Evolutionary conservation across 2,888 invertebrate genomes (phyloP), one percentile per base, ranked within the genome.

Genomic region (Acronicta aceris): DNA sequence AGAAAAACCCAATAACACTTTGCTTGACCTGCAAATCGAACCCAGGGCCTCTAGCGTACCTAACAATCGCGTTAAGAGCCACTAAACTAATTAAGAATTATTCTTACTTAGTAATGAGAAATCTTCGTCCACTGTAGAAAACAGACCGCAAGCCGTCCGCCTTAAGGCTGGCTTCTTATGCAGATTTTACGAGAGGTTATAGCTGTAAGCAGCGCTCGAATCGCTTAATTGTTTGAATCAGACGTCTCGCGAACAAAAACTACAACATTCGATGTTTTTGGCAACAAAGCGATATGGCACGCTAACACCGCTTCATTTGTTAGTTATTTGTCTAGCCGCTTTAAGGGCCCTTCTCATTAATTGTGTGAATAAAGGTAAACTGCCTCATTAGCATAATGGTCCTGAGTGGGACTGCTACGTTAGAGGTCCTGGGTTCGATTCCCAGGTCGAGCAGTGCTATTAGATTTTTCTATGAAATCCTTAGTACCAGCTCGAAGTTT

Each of bases 161-260:
- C 78, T 76, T 71, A 78, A 83, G 82, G 81, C 81, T 84, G 79
- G 87, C 88, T 90, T 90, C 91, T 91, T 91, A 91, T 91, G 89
- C 85, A 89, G 85, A 90, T 91, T 91, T 91, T 88, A 90, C 82
- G 89, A 89, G 86, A 86, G 83, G 85, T 81, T 84, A 85, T 83
- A 78, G 81, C 86, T 83, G 78, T 84, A 86, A 87, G 84, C 85
- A 84, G 81, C 81, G 78, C 81, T 84, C 51, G 78, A 82, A 87
- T 86, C 81, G 87, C 83, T 91, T 90, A 90, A 91, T 92, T 89
- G 88, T 85, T 83, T 78, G 86, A 81, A 85, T 86, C 85, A 86
- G 86, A 88, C 86, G 78, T 77, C 65, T 66, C 53, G 76, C 55
- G 65, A 80, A 82, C 87, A 87, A 87, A 87, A 87, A 86, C 84